These are phyloP conservation scores for Melanotaenia trifasciata DNA, from an alignment of 2,797 vertebrate genomes.

Conservation along the genomic window DNA sequence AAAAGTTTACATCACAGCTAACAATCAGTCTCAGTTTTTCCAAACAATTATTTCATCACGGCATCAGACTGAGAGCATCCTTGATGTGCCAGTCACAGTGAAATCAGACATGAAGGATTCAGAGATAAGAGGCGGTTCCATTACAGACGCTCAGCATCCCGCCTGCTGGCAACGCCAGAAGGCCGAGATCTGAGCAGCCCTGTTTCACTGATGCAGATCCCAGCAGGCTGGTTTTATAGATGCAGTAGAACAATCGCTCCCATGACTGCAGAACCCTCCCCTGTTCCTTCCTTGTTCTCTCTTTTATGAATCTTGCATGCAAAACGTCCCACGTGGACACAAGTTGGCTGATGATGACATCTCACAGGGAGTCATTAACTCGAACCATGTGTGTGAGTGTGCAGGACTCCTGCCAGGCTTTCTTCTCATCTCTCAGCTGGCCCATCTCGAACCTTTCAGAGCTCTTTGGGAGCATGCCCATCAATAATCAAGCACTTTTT, in stretches of 20 bases:
- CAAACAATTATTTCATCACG: slow-evolving; percentile 15
- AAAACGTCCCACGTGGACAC: slow-evolving; percentile 33
- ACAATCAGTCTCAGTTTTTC: slow-evolving; percentile 10
- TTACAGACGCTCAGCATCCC: slow-evolving; percentile 13
- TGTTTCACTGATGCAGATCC: slow-evolving; percentile 1
- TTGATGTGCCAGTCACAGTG: slow-evolving; percentile 12
- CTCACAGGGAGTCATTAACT: slow-evolving; percentile 55
- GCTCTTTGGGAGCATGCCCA: slow-evolving; percentile 40
- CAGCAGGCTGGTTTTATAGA: slow-evolving; percentile 28
- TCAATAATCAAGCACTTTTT: slow-evolving; percentile 24
- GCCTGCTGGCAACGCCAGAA: slow-evolving; percentile 6
- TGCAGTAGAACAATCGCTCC: slow-evolving; percentile 37
- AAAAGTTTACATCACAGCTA: slow-evolving; percentile 18
- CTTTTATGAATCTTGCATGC: slow-evolving; percentile 28
- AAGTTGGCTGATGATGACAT: slow-evolving; percentile 49
- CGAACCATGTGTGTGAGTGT: slow-evolving; percentile 64
- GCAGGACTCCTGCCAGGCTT: slow-evolving; percentile 32
- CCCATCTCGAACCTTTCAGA: slow-evolving; percentile 40
- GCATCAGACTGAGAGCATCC: not conserved
- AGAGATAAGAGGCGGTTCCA: slow-evolving; percentile 14
- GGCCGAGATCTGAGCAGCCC: not conserved
- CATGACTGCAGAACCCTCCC: slow-evolving; percentile 32
- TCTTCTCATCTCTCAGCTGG: slow-evolving; percentile 49
- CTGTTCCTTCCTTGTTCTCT: slow-evolving; percentile 22
- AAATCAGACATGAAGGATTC: slow-evolving; percentile 4